Conservation (phyloP, 2,113 vertebrate species). For the Tragelaphus imberbis region DNA sequence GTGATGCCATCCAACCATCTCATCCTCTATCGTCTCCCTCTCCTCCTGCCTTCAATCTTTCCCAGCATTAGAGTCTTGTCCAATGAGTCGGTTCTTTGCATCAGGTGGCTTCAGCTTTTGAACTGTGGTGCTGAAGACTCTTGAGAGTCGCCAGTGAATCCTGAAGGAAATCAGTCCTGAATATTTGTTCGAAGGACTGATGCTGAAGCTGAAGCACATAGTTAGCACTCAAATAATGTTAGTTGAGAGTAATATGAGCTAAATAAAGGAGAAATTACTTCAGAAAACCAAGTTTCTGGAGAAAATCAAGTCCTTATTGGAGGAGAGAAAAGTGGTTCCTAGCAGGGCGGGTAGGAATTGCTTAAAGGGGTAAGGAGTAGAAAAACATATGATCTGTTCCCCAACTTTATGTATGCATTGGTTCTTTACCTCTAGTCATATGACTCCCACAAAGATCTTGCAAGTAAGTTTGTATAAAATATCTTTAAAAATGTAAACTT, state of each 20-base stretch:
- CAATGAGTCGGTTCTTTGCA: background rate
- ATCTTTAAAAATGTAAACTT: background rate
- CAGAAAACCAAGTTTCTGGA: background rate
- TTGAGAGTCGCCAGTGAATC: background rate
- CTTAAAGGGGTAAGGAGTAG: background rate
- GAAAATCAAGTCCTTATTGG: background rate
- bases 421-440: background rate
- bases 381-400: background rate
- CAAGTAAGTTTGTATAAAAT: background rate
- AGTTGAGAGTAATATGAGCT: background rate
- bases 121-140: background rate
- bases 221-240: background rate
- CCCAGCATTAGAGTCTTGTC: background rate
- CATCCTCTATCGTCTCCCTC: background rate
- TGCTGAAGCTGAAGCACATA: background rate
- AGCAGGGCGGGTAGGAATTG: background rate
- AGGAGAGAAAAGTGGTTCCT: background rate
- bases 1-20: background rate
- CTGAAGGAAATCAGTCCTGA: background rate
- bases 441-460: background rate
- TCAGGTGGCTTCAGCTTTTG: background rate
- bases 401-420: background rate
- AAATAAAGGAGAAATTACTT: background rate
- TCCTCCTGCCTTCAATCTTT: background rate
- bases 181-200: background rate